Evolutionary conservation across 92 coral and sea anemone species (phyloP), one percentile per base, ranked within the genome.

Genomic region (Anthopleura xanthogrammica): DNA sequence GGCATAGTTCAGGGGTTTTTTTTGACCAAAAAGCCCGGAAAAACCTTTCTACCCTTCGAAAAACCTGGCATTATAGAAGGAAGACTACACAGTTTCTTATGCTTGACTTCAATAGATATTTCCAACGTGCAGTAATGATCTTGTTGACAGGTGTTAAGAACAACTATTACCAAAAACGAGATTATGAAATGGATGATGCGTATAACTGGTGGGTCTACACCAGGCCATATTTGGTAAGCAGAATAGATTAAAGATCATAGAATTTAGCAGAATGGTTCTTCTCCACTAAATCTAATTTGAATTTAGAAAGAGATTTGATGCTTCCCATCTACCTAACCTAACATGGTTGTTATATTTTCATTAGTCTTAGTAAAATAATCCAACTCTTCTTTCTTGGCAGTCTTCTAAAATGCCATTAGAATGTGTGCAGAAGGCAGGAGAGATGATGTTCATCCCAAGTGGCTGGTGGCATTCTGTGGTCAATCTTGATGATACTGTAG

Each of bases 391-490:
- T 19, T 16, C 14, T 54, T 79, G 40, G 5, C 76, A 91, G 97
- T 81, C 79, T 62, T 80, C 88, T 55, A 90, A 88, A 60, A 88
- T 88, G 39, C 94, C 97, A 14, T 56, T 81, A 1, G 97, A 93
- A 77, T 93, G 97, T 68, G 94, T 93, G 3, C 97, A 93, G 82
- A 83, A 84, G 54, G 89, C 92, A 4, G 94, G 97, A 14, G 97
- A 93, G 46, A 91, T 93, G n/a, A 89, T 91, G 16, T 93, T 83
- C 46, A 91, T 93, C 7, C 97, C 97, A 2, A 91, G 88, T 62
- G 97, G 97, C 22, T 93, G 97, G 97, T 93, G 94, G 94, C 97
- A 93, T 77, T 85, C 92, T 36, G 97, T 93, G 36, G 83, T 93
- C 1, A 93, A 93, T 73, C 94, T 93, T 17, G 91, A 89, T 19